A percentile compares a stretch with the other conserved stretches of the same genome.
These are phyloP conservation scores for Eilema caniola DNA, from an alignment of 2,888 invertebrate species.

Conservation along the genomic window DNA sequence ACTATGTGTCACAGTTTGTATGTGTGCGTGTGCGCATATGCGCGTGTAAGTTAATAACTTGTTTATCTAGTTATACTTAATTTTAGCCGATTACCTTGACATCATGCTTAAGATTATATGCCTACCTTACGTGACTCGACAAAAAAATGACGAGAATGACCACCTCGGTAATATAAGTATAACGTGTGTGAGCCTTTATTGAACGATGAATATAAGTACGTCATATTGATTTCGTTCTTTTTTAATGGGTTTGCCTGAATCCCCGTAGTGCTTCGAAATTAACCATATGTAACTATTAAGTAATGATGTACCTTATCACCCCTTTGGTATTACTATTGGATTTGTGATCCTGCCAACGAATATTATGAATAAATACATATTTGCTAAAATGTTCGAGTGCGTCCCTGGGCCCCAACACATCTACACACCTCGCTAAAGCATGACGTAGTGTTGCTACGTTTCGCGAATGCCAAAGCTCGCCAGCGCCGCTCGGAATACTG, in stretches of 20 bases:
- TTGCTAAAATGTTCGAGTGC: slow-evolving; percentile 51
- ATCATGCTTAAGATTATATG: slow-evolving; percentile 1
- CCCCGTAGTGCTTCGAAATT: too few relatives aligned
- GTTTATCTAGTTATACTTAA: slow-evolving; percentile 12
- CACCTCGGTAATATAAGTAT: neutral
- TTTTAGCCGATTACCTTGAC: slow-evolving; percentile 12
- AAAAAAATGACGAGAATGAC: neutral
- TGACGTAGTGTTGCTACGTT: slow-evolving; percentile 82
- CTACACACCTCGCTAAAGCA: slow-evolving; percentile 73
- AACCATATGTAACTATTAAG: too few relatives aligned
- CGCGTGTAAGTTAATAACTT: neutral
- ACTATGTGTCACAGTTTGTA: neutral
- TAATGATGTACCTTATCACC: too few relatives aligned
- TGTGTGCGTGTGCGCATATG: neutral
- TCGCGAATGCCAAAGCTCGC: slow-evolving; percentile 66
- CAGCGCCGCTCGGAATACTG: slow-evolving; percentile 62
- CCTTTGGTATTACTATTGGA: too few relatives aligned
- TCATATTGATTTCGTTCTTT: too few relatives aligned
- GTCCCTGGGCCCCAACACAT: slow-evolving; percentile 62
- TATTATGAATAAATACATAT: neutral
- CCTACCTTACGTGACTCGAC: slow-evolving; percentile 2
- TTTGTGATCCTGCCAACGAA: neutral
- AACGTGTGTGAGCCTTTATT: too few relatives aligned
- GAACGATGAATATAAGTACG: too few relatives aligned
- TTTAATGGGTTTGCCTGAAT: neutral